Evolutionary conservation across 2,113 vertebrate genomes (phyloP), one percentile per base, ranked within the genome.

Genomic region (Archilochus colubris): DNA sequence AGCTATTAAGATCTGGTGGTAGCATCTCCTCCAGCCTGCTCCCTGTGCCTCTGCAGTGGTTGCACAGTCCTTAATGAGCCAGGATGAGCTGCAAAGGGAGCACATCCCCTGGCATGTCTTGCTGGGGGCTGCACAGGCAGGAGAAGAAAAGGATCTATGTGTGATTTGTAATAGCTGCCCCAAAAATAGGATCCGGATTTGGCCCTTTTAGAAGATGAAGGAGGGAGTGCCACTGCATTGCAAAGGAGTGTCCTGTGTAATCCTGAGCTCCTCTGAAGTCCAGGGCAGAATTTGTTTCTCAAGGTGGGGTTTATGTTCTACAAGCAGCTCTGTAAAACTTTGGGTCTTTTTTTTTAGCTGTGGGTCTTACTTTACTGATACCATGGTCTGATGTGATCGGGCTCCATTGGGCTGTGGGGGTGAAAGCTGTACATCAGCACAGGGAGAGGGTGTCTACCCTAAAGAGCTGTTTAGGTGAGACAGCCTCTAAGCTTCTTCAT

Each of bases 1-100:
- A 85, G 83, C 63, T 85, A 54, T 95, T 94, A 80, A 50, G 79
- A 55, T 53, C 50, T 43, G 62, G 88, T 76, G 93, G 80, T 21
- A 8, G 19, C 79, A 33, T 67, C 87, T 88, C 66, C 66, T 69
- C 82, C 79, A 44, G 31, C 12, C 54, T 33, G 57, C 46, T 76
- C 16, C 20, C 2, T 38, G 53, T 53, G 93, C 91, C 33, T 63
- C 64, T 70, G 31, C 21, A 33, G 23, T 4, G 1, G 85, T 13
- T 54, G 54, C 81, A 12, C 9, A 48, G 64, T 85, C 77, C 91
- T 22, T 17, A 33, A 69, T 1, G 48, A 76, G 61, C 63, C 3
- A 38, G 59, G 68, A 53, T 84, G 68, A 78, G 77, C 82, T 36
- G 88, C 36, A 68, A 38, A 1, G 2, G 76, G 46, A 46, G 14